phyloP scores from a whole-genome alignment of 1,140 invertebrate genomes.

The Psix sp. region DNA sequence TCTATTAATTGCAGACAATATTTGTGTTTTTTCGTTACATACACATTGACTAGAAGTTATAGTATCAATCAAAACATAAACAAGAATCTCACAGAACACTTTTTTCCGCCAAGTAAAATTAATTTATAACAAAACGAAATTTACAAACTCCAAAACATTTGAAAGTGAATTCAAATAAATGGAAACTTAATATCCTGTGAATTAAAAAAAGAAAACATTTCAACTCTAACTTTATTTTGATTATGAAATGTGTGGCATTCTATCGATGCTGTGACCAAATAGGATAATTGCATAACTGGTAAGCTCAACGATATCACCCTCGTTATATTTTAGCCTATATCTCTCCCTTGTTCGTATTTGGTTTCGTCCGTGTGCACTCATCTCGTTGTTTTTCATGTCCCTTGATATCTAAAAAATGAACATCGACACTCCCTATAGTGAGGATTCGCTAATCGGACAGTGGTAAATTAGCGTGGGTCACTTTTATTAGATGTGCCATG shows the following conservation, averaged over 20 bases:
- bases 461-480: conserved; percentile 69
- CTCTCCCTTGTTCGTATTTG: conserved; percentile 27
- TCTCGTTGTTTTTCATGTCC: conserved; percentile 35
- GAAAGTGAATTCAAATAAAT: conserved; percentile 18
- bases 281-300: conserved; percentile 69
- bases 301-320: conserved; percentile 56
- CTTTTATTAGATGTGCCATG: conserved; percentile 69
- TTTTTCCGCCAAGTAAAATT: too few relatives aligned
- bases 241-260: conserved; percentile 27
- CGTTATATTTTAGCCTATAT: conserved; percentile 39
- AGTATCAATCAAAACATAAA: too few relatives aligned
- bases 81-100: too few relatives aligned
- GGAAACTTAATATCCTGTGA: neutral
- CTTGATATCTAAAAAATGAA: conserved; percentile 51
- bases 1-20: too few relatives aligned
- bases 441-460: conserved; percentile 68
- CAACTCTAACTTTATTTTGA: too few relatives aligned
- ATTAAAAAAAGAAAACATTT: neutral
- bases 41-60: too few relatives aligned
- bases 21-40: too few relatives aligned
- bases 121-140: too few relatives aligned
- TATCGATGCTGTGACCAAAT: conserved; percentile 58
- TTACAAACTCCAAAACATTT: too few relatives aligned
- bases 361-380: conserved; percentile 42
- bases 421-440: conserved; percentile 55